Percentiles rank a stretch among this genome's conserved stretches.
Evolutionary conservation across 2,113 vertebrate genomes (phyloP).

Genomic region (Rhabdornis inornatus): DNA sequence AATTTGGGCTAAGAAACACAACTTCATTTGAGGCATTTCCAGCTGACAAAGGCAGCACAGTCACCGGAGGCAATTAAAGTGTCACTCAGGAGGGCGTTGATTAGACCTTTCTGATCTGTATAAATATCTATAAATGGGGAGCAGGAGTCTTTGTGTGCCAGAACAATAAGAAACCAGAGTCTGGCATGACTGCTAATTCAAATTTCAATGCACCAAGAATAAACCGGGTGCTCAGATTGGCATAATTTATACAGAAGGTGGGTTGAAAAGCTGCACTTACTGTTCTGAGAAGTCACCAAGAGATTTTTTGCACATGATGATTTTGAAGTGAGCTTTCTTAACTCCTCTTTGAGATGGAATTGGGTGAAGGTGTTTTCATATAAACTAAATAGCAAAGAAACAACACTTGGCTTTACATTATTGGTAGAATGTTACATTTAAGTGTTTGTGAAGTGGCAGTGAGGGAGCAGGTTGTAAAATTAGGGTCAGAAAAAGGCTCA

Average conservation of each 20-base stretch:
- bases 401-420: neutral
- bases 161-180: conserved; percentile 46
- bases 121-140: neutral
- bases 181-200: conserved; percentile 18
- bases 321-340: neutral
- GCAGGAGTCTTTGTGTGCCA: conserved; percentile 14
- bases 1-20: neutral
- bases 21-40: conserved; percentile 2
- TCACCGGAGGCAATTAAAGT: neutral
- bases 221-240: conserved; percentile 7
- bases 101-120: conserved; percentile 10
- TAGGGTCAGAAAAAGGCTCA: neutral
- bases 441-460: neutral
- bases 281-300: conserved; percentile 30
- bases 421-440: neutral
- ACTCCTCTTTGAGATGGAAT: neutral
- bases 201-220: conserved; percentile 43
- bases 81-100: conserved; percentile 18
- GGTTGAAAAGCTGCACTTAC: conserved; percentile 10
- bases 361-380: neutral
- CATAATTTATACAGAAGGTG: conserved; percentile 46
- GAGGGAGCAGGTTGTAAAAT: neutral
- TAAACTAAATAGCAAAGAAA: neutral
- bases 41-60: neutral
- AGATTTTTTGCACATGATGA: neutral